Evolutionary conservation across 2,888 invertebrate species (phyloP).

Genomic region (Lasioglossum vierecki): DNA sequence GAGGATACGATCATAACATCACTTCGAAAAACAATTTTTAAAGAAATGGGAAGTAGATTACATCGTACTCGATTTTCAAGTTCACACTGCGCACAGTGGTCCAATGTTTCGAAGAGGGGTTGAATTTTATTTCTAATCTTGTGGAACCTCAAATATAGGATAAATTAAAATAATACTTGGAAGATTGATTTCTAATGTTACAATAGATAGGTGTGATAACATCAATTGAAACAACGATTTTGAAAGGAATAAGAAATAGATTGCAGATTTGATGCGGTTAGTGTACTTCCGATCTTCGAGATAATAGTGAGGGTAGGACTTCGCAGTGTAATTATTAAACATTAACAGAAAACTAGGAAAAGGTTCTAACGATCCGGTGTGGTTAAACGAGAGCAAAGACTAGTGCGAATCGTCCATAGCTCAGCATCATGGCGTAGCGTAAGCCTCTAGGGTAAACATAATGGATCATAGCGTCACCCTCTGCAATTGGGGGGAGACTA

Average conservation of each 20-base stretch:
- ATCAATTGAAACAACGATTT: background rate
- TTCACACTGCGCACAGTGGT: no score
- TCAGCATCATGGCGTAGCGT: conserved; percentile 49
- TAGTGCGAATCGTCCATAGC: conserved; percentile 19
- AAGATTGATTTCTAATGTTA: no score
- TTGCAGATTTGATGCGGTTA: background rate
- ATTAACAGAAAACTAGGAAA: background rate
- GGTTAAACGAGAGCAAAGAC: background rate
- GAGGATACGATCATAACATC: no score
- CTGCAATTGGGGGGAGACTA: conserved; percentile 35
- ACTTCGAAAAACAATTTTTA: no score
- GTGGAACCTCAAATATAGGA: no score
- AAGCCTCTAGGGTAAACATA: conserved; percentile 63
- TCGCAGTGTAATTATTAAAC: background rate
- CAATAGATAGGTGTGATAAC: no score
- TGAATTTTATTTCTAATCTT: no score
- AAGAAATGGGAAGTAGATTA: no score
- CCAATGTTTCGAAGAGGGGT: no score
- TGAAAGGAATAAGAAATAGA: background rate
- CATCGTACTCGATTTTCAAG: no score
- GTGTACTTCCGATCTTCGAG: background rate
- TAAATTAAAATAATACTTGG: no score
- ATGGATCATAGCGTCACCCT: conserved; percentile 56
- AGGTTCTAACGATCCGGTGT: background rate
- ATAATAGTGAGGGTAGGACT: background rate